Evolutionary conservation across 2,797 vertebrate genomes (phyloP), one percentile per base, ranked within the genome.

Genomic region (Acanthurus leucopareius): DNA sequence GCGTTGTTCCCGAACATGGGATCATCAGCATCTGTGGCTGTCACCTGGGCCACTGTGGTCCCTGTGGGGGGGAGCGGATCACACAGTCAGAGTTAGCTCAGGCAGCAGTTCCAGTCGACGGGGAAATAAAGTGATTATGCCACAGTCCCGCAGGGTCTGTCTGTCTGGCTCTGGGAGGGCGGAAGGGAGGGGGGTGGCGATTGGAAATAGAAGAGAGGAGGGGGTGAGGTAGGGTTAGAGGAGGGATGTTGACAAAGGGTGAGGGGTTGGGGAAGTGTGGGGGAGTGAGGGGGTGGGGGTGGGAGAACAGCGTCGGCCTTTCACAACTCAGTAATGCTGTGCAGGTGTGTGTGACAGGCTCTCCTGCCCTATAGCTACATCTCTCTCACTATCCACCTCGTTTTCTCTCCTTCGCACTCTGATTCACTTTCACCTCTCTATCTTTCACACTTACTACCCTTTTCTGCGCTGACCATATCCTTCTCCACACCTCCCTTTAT

Each of bases 1-100:
- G 97, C 97, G 48, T 94, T 94, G 83, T 97, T 97, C 73, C 96
- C 97, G 15, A 93, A 92, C 81, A 94, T 89, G 71, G 96, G 96
- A 83, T 98, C 98, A 87, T 98, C 97, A 64, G 93, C 95, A 84
- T 99, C 98, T 89, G 93, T 97, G 80, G 98, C 98, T 83, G 96
- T 99, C 93, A 99, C 97, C 91, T 96, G 97, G 85, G 94, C 94
- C 75, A 99, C 97, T 0, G 95, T 97, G 79, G 96, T 98, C 82
- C 97, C 98, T 99, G 89, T 77, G 65, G 81, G 76, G 83, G 49
- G 73, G 51, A 10, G 73, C 5, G 28, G 79, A 69, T 88, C 79
- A 84, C 86, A 86, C 56, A 77, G 83, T 77, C 64, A 75, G 84
- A 83, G 81, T 89, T 75, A 85, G 86, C 86, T 75, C 82, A 84